These are phyloP conservation scores for Limnephilus rhombicus DNA, from an alignment of 2,888 invertebrate species.

Conservation along the genomic window DNA sequence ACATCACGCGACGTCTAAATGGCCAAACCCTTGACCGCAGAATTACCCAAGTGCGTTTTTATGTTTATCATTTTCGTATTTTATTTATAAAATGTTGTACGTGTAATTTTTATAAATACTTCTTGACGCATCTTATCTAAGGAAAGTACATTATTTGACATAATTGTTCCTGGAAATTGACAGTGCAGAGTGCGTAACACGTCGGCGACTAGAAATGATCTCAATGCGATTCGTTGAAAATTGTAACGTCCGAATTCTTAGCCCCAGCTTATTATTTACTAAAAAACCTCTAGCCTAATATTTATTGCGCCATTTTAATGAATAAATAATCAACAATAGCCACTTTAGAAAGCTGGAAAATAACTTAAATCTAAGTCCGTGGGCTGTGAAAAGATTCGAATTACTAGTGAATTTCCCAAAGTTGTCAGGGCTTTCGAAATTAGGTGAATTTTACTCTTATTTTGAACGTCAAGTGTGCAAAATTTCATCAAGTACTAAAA, in stretches of 20 bases:
- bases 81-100: neutral
- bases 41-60: neutral
- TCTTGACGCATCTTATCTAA: neutral
- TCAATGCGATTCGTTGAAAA: neutral
- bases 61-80: neutral
- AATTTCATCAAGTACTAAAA: too few species aligned
- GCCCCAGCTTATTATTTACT: neutral
- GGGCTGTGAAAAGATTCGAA: too few species aligned
- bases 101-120: neutral
- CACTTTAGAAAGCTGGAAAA: too few species aligned
- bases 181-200: neutral
- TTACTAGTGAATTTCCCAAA: too few species aligned
- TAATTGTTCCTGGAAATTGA: constrained; percentile 8
- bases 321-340: too few species aligned
- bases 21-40: neutral
- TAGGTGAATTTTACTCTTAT: too few species aligned
- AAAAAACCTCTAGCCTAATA: too few species aligned
- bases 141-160: neutral
- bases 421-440: too few species aligned
- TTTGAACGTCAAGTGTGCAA: too few species aligned
- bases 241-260: neutral
- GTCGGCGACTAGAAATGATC: neutral
- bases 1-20: neutral
- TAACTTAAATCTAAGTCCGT: too few species aligned
- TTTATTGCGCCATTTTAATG: too few species aligned